Percentiles rank a stretch among this genome's conserved stretches.
Evolutionary conservation across 2,113 vertebrate species (phyloP).

Genomic region (Muscicapa adusta): DNA sequence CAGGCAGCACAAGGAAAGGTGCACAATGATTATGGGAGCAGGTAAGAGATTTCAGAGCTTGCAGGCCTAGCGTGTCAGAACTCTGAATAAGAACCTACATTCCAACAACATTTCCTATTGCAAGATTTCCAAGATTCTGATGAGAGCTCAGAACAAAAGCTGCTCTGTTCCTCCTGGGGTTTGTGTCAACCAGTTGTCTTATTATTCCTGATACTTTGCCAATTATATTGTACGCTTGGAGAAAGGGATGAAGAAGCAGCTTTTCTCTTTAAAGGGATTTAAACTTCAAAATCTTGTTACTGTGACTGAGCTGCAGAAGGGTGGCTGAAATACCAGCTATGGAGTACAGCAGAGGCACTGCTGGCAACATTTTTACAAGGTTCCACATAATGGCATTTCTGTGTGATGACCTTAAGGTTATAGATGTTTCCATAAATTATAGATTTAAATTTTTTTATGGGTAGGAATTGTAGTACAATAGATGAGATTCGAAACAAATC

Average conservation of each 20-base stretch:
- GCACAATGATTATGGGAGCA: slow-evolving; percentile 1
- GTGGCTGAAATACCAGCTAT: not conserved
- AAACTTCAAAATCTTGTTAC: slow-evolving; percentile 35
- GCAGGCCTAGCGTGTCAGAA: slow-evolving; percentile 26
- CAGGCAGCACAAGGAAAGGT: slow-evolving; percentile 18
- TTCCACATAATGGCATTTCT: slow-evolving; percentile 18
- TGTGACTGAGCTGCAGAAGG: not conserved
- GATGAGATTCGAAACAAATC: not conserved
- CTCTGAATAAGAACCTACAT: slow-evolving; percentile 36
- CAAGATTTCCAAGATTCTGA: slow-evolving; percentile 57
- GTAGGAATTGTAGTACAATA: not conserved
- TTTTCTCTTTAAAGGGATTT: slow-evolving; percentile 62
- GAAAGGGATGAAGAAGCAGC: slow-evolving; percentile 61
- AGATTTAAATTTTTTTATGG: not conserved
- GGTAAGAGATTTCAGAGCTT: slow-evolving; percentile 39
- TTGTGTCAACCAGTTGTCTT: slow-evolving; percentile 70
- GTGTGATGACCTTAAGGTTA: not conserved
- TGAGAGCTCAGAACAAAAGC: slow-evolving; percentile 69
- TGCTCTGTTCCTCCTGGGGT: slow-evolving; percentile 64
- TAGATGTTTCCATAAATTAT: slow-evolving; percentile 17
- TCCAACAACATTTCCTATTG: slow-evolving; percentile 58
- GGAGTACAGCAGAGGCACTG: not conserved
- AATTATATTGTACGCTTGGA: slow-evolving; percentile 68
- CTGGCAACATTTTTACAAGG: not conserved
- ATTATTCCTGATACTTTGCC: slow-evolving; percentile 73